Conservation (phyloP, 2,113 vertebrate genomes). For the Azemiops feae region DNA sequence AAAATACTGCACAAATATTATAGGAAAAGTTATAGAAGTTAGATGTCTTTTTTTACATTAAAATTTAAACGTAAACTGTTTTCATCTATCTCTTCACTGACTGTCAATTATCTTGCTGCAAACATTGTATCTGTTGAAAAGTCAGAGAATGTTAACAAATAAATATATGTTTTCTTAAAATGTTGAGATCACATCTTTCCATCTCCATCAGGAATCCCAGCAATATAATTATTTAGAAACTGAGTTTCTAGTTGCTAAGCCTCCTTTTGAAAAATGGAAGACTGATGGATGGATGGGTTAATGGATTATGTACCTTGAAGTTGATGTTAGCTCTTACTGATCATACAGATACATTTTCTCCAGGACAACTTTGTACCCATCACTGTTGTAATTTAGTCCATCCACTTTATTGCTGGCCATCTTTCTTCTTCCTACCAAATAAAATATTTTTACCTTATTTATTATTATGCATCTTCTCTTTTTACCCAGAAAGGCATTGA, state of each 20-base stretch:
- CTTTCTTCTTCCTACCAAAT: neutral
- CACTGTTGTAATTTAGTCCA: neutral
- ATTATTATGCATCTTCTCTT: neutral
- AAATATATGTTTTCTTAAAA: neutral
- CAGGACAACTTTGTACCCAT: neutral
- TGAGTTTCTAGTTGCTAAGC: neutral
- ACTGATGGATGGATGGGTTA: neutral
- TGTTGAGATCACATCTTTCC: neutral
- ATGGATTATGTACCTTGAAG: neutral
- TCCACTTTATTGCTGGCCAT: neutral
- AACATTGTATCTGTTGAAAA: neutral
- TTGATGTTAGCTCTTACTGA: neutral
- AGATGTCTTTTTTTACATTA: neutral
- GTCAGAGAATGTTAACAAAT: neutral
- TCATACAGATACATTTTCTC: neutral
- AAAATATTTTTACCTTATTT: neutral
- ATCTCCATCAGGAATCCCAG: no score
- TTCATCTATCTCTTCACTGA: neutral
- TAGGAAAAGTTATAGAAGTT: neutral
- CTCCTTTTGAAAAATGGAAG: neutral
- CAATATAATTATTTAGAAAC: neutral
- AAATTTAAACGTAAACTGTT: neutral
- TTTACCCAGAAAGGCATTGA: neutral
- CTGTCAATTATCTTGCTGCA: neutral
- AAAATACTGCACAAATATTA: neutral